Evolutionary conservation across 1,140 invertebrate genomes (phyloP), one percentile per base, ranked within the genome.

Genomic region (Bombus huntii): DNA sequence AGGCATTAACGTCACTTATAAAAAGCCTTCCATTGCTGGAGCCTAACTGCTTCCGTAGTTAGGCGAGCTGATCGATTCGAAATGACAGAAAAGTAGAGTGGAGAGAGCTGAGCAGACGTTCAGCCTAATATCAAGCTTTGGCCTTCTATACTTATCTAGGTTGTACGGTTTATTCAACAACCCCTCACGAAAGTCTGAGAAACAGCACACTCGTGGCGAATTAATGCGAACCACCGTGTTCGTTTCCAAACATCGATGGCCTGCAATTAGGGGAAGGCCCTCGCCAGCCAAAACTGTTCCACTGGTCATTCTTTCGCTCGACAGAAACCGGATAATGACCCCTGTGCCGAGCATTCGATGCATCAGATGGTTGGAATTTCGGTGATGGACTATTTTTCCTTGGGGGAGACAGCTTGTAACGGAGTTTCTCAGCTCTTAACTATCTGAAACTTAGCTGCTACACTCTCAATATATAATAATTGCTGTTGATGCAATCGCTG

Each of bases 181-280:
- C 81, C 83, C 78, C 53, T 80, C 79, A 47, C 68, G 72, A 82
- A 83, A 47, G 65, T 79, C 75, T 83, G 85, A 81, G 84, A 87
- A 89, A 89, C 83, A 85, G 84, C 86, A 76, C 87, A 86, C 77
- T 85, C 78, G 72, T 47, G 37, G 39, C 66, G 84, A 89, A 88
- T 89, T 85, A 89, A 89, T 88, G 86, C 73, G 77, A 42, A 47
- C 57, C 31, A 59, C 13, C 9, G 6, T 42, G 53, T 34, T 68
- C 31, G 66, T 22, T 37, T 68, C 66, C 66, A 68, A 68, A 62
- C 59, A 62, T n/a, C 59, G 28, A 62, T n/a, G 18, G 59, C 12
- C 31, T 42, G 47, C 65, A 88, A 83, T 89, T 88, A 81, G 86
- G 76, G 77, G 59, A 53, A 53, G 18, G 18, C 6, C 47, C 18